phyloP scores from a whole-genome alignment of 2,888 invertebrate species.

The Catocala sponsa region DNA sequence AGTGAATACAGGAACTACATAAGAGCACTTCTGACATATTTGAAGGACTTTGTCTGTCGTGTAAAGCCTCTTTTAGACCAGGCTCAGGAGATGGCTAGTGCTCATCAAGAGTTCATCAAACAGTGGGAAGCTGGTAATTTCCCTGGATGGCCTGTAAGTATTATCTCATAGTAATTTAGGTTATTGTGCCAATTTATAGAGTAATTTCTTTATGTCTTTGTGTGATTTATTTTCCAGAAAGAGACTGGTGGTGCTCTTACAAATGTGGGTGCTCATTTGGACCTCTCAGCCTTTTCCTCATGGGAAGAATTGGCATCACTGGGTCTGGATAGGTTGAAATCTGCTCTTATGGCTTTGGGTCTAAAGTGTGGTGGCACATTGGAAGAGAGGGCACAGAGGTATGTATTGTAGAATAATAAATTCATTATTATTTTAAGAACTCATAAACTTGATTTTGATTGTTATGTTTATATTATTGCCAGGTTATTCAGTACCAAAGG shows the following conservation, averaged over 20 bases:
- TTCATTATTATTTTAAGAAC: too few species aligned
- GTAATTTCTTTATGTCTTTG: neutral
- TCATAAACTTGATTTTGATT: too few species aligned
- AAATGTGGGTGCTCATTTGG: conserved; percentile 98
- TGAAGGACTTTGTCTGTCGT: conserved; percentile 93
- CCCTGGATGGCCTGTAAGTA: conserved; percentile 96
- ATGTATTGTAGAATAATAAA: conserved; percentile 9
- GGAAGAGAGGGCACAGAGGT: conserved; percentile 98
- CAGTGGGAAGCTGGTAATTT: conserved; percentile 97
- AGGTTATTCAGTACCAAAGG: conserved; percentile 98
- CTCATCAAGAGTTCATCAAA: conserved; percentile 93
- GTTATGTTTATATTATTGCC: conserved; percentile 34
- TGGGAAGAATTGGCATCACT: conserved; percentile 99
- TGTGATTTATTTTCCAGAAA: conserved; percentile 89
- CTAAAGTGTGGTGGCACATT: conserved; percentile 99
- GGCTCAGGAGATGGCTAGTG: conserved; percentile 92
- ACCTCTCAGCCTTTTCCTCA: conserved; percentile 99
- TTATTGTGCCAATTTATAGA: too few species aligned
- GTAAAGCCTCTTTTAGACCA: conserved; percentile 96
- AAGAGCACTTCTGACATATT: conserved; percentile 93
- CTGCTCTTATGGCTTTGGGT: conserved; percentile 98
- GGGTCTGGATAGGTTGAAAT: conserved; percentile 98
- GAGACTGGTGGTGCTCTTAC: conserved; percentile 97
- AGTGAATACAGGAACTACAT: conserved; percentile 96
- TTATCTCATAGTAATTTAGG: too few species aligned